Evolutionary conservation across 2,888 invertebrate genomes (phyloP).

Genomic region (Brachyptera risi): DNA sequence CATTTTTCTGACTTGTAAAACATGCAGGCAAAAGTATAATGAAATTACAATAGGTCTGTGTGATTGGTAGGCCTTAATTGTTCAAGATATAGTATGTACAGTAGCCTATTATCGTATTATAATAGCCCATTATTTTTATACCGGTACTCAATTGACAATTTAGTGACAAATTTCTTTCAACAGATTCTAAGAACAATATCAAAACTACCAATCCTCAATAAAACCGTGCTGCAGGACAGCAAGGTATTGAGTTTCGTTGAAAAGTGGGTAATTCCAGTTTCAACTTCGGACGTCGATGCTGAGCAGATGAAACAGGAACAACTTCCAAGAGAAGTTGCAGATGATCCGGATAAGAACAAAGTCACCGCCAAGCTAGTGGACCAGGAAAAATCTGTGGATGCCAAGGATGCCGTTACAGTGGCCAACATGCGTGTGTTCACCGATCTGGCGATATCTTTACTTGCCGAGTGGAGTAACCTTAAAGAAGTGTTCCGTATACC

Average conservation of each 20-base stretch:
- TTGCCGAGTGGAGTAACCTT: slow-evolving; percentile 67
- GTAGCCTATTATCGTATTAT: too few species aligned
- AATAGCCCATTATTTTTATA: too few species aligned
- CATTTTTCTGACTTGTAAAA: too few species aligned
- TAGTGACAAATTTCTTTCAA: too few species aligned
- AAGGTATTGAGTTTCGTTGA: slow-evolving; percentile 82
- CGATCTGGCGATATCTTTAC: slow-evolving; percentile 57
- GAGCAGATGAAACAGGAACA: slow-evolving; percentile 36
- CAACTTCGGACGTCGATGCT: too few species aligned
- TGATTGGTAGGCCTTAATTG: too few species aligned
- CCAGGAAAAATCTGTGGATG: too few species aligned
- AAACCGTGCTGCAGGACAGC: slow-evolving; percentile 88
- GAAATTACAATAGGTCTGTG: too few species aligned
- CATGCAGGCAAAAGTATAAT: too few species aligned
- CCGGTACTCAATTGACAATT: too few species aligned
- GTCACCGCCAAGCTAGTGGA: too few species aligned
- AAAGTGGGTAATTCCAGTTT: slow-evolving; percentile 63
- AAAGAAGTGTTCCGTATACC: slow-evolving; percentile 85
- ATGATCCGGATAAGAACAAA: slow-evolving; percentile 38
- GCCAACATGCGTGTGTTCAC: slow-evolving; percentile 44
- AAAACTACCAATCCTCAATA: slow-evolving; percentile 86
- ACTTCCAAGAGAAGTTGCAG: slow-evolving; percentile 35
- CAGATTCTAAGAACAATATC: slow-evolving; percentile 76
- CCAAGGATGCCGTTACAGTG: slow-evolving; percentile 28
- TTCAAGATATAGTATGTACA: too few species aligned